Evolutionary conservation across 2,113 vertebrate genomes (phyloP), one percentile per base, ranked within the genome.

Genomic region (Aepyceros melampus): DNA sequence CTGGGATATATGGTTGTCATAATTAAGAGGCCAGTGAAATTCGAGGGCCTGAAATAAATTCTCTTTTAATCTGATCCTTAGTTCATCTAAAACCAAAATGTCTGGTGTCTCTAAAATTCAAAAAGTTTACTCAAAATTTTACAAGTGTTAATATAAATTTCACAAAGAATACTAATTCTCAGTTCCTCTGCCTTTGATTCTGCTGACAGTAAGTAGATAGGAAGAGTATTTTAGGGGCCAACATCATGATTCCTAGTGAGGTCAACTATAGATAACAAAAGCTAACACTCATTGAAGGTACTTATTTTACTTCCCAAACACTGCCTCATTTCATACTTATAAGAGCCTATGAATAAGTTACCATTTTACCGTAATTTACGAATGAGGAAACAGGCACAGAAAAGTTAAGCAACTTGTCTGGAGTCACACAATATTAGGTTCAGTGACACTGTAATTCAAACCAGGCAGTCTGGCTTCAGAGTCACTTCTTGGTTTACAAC

Each of bases 41-140:
- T 87, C 19, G 58, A 91, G 84, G 40, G 31, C 87, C 76, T 91
- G 67, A 89, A 97, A 94, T 40, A 64, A 96, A 97, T 94, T 67
- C 12, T 89, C 56, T 40, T 95, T 87, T 55, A 89, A 87, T 87
- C 74, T 81, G 23, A 78, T 78, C 15, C 60, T 81, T n/a, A 71
- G 83, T 95, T 51, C 47, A 45, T 58, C 81, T 96, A 47, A 86
- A 96, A 96, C 33, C 90, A 91, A 91, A 82, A 25, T 78, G 53
- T 71, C 7, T 0, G 0, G 40, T 82, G 1, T 5, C 40, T 88
- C 79, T 67, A 81, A 74, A 60, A 95, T 45, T 31, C 19, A 67
- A 86, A 74, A 86, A 53, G 36, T 64, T 81, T 5, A 49, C 51
- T 95, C 67, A 87, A 92, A 91, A 79, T 7, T 76, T 9, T 64